Percentiles rank a stretch among this genome's conserved stretches.
These are phyloP conservation scores for Hybognathus amarus DNA, from an alignment of 2,797 vertebrate genomes.

Conservation along the genomic window DNA sequence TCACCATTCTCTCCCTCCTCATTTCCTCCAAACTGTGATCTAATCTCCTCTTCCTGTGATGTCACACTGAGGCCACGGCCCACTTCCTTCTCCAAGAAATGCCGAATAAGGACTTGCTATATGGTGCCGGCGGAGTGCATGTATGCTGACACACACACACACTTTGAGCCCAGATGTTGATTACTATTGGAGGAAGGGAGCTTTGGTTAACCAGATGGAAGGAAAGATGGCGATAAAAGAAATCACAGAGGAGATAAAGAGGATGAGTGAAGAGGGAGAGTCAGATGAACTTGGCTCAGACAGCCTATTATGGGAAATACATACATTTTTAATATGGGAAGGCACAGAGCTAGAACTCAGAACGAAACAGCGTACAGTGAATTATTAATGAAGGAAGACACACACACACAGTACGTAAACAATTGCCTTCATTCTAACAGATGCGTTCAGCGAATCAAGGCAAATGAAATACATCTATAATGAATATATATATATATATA, in stretches of 20 bases:
- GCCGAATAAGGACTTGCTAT: constrained; percentile 74
- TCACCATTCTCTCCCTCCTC: constrained; percentile 62
- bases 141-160: not conserved
- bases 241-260: not conserved
- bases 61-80: constrained; percentile 69
- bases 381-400: constrained; percentile 73
- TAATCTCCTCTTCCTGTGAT: constrained; percentile 82
- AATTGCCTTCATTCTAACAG: constrained; percentile 35
- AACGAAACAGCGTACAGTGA: constrained; percentile 68
- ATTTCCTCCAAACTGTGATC: constrained; percentile 71
- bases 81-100: constrained; percentile 77
- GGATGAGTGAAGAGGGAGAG: constrained; percentile 10
- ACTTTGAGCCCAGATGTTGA: constrained; percentile 8
- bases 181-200: constrained; percentile 32
- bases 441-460: not conserved
- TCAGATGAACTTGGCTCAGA: not conserved
- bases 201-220: constrained; percentile 15
- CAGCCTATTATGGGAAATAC: constrained; percentile 60
- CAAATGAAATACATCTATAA: not conserved
- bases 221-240: not conserved
- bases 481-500: not conserved
- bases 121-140: constrained; percentile 53
- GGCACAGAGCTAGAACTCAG: constrained; percentile 54
- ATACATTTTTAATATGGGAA: constrained; percentile 79
- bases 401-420: constrained; percentile 55